Percentiles rank a stretch among this genome's conserved stretches.
These are phyloP conservation scores for Prunella fulvescens DNA, from an alignment of 2,113 vertebrate genomes.

Conservation along the genomic window DNA sequence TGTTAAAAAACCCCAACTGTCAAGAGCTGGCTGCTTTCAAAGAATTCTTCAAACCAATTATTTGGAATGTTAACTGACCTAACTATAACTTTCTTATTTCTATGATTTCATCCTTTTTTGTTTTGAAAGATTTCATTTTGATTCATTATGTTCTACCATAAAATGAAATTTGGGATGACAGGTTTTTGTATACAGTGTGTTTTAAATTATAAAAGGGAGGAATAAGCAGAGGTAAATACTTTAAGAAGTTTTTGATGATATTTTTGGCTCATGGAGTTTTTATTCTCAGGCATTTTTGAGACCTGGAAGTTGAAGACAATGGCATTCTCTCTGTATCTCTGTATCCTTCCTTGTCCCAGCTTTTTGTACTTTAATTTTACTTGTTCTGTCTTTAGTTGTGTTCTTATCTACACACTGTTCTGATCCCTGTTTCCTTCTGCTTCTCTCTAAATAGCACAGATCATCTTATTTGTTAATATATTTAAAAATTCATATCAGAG, in stretches of 20 bases:
- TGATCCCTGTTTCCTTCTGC: background rate
- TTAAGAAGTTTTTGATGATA: background rate
- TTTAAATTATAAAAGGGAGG: background rate
- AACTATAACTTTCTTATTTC: background rate
- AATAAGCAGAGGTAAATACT: background rate
- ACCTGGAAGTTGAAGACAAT: background rate
- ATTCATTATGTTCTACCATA: background rate
- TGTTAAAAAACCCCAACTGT: background rate
- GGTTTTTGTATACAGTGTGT: background rate
- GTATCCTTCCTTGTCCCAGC: background rate
- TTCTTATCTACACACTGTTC: background rate
- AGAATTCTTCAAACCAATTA: background rate
- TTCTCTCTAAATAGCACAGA: background rate
- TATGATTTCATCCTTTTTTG: background rate
- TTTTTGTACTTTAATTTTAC: background rate
- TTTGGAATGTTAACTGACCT: background rate
- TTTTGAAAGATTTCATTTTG: background rate
- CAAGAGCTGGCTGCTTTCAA: background rate
- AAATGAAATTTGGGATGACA: background rate
- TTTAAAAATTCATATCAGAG: background rate
- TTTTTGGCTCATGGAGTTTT: background rate
- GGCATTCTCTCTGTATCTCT: background rate
- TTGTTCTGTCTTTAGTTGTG: background rate
- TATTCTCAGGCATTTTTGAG: background rate
- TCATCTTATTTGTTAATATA: background rate